Evolutionary conservation across 2,113 vertebrate genomes (phyloP), one percentile per base, ranked within the genome.

Genomic region (Ophiodon elongatus): DNA sequence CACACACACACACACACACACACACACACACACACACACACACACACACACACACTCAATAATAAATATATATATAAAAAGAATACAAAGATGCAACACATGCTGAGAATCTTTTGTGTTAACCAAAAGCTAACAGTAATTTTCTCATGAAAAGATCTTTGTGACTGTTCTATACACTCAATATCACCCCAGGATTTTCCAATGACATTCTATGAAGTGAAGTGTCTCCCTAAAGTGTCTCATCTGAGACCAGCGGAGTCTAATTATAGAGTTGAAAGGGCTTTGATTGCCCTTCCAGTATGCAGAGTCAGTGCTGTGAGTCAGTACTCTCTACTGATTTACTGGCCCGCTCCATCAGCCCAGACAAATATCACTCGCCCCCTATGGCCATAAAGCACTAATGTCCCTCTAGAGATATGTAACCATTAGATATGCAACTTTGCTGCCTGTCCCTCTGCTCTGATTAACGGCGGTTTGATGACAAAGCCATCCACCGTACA

Each of bases 351-450:
- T 90, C 89, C 86, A 88, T 90, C 88, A 87, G 78, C 80, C 64
- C 87, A 90, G 93, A 93, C 93, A 93, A 93, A 95, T 91, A 94
- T 88, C 88, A 89, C 87, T 90, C 54, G 85, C 85, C 85, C 82
- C 92, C 83, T 74, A 73, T n/a, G 45, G 85, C 76, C 82, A 81
- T 93, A 94, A 91, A 91, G 82, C 79, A 81, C 85, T 85, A 86
- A 91, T 73, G 85, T 80, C 88, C 80, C 92, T 88, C 91, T 73
- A 52, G 91, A 93, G 91, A 92, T 89, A 78, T 93, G 91, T 90
- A 91, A 88, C 88, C 88, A 85, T 90, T 88, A 92, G 92, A 94
- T 91, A 94, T 92, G 93, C 87, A 90, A 94, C 89, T 89, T 92
- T 65, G 45, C 84, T 39, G 63, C 82, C 88, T 85, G 88, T 89